Conservation (phyloP, 2,888 invertebrate genomes). For the Cantharis rustica region DNA sequence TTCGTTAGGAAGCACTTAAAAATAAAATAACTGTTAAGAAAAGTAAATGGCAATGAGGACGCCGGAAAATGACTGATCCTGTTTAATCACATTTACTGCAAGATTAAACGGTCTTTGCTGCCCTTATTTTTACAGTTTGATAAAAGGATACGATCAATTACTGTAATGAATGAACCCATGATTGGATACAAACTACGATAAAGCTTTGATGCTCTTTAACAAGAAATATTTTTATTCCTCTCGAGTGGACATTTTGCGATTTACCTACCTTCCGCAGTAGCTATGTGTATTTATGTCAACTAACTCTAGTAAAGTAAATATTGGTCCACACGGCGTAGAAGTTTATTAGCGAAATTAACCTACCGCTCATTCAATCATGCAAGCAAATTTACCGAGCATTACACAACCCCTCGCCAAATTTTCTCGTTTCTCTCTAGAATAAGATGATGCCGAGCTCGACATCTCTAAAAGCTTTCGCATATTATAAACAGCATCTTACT, state of each 20-base stretch:
- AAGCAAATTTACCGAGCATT: conserved; percentile 40
- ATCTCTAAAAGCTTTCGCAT: not conserved
- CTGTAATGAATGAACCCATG: conserved; percentile 49
- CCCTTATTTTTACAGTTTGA: conserved; percentile 44
- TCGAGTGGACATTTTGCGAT: conserved; percentile 49
- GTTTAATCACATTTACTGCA: conserved; percentile 51
- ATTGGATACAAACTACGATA: conserved; percentile 44
- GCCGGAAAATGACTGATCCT: conserved; percentile 28
- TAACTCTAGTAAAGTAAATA: conserved; percentile 55
- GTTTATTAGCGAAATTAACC: conserved; percentile 55
- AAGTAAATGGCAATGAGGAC: conserved; percentile 40
- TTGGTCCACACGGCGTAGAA: conserved; percentile 49
- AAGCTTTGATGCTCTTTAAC: conserved; percentile 49
- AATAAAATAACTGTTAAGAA: conserved; percentile 43
- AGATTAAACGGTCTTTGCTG: conserved; percentile 50
- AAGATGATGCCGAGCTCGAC: not conserved
- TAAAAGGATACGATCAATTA: conserved; percentile 50
- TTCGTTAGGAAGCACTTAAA: conserved; percentile 43
- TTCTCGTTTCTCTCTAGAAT: conserved; percentile 4
- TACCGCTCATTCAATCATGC: conserved; percentile 41
- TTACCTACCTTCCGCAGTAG: conserved; percentile 38
- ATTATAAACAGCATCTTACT: not conserved
- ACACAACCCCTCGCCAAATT: conserved; percentile 18
- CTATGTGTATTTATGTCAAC: conserved; percentile 52
- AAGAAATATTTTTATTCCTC: conserved; percentile 53